These are phyloP conservation scores for Enteromius treurensis DNA, from an alignment of 2,797 vertebrate genomes.

Conservation along the genomic window DNA sequence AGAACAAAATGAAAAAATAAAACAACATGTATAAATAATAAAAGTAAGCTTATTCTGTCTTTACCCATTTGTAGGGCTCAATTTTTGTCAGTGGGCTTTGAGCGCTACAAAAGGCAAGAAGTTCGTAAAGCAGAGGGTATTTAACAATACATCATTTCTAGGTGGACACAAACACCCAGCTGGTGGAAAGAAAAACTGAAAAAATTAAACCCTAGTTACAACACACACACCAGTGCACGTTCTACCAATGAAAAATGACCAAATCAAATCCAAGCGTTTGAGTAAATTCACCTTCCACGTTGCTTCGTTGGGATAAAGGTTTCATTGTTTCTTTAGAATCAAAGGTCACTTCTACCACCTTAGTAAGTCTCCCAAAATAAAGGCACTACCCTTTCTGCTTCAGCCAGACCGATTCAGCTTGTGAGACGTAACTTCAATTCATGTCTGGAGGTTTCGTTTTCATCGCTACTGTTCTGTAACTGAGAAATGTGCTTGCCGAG, in stretches of 20 bases:
- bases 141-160: slow-evolving; percentile 37
- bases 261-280: slow-evolving; percentile 51
- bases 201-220: slow-evolving; percentile 42
- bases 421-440: slow-evolving; percentile 45
- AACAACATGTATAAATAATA: slow-evolving; percentile 46
- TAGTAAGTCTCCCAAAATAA: slow-evolving; percentile 60
- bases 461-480: background rate
- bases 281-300: slow-evolving; percentile 44
- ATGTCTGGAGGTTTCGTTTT: slow-evolving; percentile 58
- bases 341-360: slow-evolving; percentile 67
- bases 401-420: slow-evolving; percentile 51
- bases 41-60: slow-evolving; percentile 44
- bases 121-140: slow-evolving; percentile 42
- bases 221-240: slow-evolving; percentile 46
- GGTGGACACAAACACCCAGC: slow-evolving; percentile 12
- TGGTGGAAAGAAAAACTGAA: slow-evolving; percentile 20
- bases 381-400: slow-evolving; percentile 66
- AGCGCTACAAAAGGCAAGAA: slow-evolving; percentile 56
- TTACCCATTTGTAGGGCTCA: slow-evolving; percentile 45
- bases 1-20: slow-evolving; percentile 32
- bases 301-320: slow-evolving; percentile 72
- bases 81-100: slow-evolving; percentile 61
- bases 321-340: slow-evolving; percentile 52
- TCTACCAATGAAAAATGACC: slow-evolving; percentile 52
- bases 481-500: slow-evolving; percentile 22